These are phyloP conservation scores for Morpho helenor DNA, from an alignment of 2,888 invertebrate species.

Conservation along the genomic window DNA sequence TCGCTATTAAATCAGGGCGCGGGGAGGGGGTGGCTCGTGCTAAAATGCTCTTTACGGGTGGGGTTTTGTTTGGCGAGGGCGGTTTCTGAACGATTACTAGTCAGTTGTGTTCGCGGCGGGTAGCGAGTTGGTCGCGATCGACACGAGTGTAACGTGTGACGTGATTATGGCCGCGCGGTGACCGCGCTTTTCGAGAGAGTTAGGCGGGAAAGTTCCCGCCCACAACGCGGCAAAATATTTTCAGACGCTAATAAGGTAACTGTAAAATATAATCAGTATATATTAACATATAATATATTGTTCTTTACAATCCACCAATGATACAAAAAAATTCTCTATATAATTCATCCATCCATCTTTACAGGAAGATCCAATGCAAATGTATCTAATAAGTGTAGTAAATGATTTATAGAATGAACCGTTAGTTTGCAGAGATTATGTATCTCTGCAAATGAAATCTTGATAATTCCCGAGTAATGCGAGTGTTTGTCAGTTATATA, in stretches of 20 bases:
- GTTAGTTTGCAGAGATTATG: too few species aligned
- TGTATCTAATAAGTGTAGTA: too few species aligned
- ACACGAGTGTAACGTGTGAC: constrained; percentile 51
- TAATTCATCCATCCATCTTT: too few species aligned
- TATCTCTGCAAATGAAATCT: too few species aligned
- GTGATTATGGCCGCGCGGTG: constrained; percentile 66
- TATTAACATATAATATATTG: too few species aligned
- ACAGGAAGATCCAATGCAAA: too few species aligned
- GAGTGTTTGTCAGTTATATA: too few species aligned
- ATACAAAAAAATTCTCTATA: too few species aligned
- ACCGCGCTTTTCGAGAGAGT: constrained; percentile 62
- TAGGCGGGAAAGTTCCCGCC: constrained; percentile 76
- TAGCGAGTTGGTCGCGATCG: constrained; percentile 30
- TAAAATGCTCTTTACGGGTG: constrained; percentile 77
- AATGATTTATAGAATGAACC: too few species aligned
- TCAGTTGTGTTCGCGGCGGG: constrained; percentile 39
- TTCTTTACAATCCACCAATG: too few species aligned
- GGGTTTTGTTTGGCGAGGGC: constrained; percentile 78
- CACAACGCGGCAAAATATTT: constrained; percentile 73
- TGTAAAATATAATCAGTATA: neutral
- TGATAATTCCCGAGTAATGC: too few species aligned
- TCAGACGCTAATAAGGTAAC: constrained; percentile 79
- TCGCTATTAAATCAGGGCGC: constrained; percentile 77
- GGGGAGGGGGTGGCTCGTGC: constrained; percentile 66
- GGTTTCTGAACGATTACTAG: constrained; percentile 67